Base-by-base conservation (phyloP, 2,113 vertebrate genomes). In the Henicopernis longicauda region DNA sequence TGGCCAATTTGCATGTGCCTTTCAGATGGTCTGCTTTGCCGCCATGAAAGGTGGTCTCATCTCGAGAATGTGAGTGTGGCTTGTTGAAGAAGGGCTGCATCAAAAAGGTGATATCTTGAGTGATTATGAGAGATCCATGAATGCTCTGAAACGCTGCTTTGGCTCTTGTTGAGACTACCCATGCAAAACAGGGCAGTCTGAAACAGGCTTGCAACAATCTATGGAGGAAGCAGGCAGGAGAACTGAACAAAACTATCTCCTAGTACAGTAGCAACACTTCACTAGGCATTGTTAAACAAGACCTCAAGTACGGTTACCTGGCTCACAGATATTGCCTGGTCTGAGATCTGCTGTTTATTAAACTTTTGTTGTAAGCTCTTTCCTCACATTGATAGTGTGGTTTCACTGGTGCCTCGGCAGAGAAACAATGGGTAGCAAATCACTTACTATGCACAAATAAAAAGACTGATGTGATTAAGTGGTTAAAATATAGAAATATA, bases 401-500 rank as follows among this genome's bases (percentile, higher is more conserved):
- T 90, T 94, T 67, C 47, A 66, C n/a, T 78, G 29, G 19, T 82
- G 47, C 66, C 84, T 82, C 3, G 0, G 50, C 45, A 87, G 66
- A 82, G 57, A 84, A 92, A 89, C 58, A 67, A 8, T 44, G 22
- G 21, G 42, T 77, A 57, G 49, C 58, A 94, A 86, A 93, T 55
- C 55, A 87, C 57, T 81, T 66, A 57, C 29, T 26, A 29, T 2
- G 16, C 72, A 84, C 63, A 80, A 92, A 62, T 58, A 9, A 73
- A 78, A 89, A 74, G 32, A 71, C 23, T 63, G 42, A 79, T 62
- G 45, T 59, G 36, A 79, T 79, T 57, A 79, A 84, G 38, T 78
- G 58, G 26, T 31, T 78, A 63, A 90, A 95, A 69, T 81, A 59
- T 31, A 54, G 86, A 91, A 92, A 85, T 54, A 40, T 40, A 91